These are phyloP conservation scores for Rhabdomys pumilio DNA, from an alignment of 2,797 vertebrate species.

Conservation along the genomic window DNA sequence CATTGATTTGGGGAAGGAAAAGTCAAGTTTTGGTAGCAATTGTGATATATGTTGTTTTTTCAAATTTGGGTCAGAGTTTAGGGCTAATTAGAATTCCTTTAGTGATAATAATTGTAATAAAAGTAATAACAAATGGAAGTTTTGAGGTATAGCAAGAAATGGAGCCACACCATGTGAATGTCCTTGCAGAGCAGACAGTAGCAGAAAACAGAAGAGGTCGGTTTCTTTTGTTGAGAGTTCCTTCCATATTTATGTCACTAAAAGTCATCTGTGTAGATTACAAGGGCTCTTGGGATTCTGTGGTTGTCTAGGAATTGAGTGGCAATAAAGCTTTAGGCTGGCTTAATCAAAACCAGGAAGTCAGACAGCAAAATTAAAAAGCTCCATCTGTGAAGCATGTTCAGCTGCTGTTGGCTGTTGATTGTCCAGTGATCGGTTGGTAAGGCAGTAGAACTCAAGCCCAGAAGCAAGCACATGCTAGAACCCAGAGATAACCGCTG, in stretches of 20 bases:
- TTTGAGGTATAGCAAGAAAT: not conserved
- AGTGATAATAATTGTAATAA: not conserved
- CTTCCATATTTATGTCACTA: not conserved
- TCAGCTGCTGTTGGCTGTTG: not conserved
- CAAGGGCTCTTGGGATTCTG: not conserved
- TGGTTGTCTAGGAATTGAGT: not conserved
- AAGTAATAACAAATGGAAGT: conserved; percentile 18
- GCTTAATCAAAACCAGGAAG: conserved; percentile 22
- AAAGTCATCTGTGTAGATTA: not conserved
- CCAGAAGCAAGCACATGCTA: not conserved
- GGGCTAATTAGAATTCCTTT: not conserved
- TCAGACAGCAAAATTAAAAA: not conserved
- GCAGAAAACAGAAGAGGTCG: not conserved
- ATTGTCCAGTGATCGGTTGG: not conserved
- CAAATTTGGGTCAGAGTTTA: not conserved
- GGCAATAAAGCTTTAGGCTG: not conserved
- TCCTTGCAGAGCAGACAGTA: not conserved
- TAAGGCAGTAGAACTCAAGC: not conserved
- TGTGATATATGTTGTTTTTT: not conserved
- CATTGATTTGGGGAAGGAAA: not conserved
- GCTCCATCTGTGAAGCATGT: not conserved
- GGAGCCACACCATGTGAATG: not conserved
- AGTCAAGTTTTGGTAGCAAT: not conserved
- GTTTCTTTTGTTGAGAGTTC: not conserved
- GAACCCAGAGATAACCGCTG: not conserved